phyloP scores from a whole-genome alignment of 2,797 vertebrate species.

The Betta splendens region DNA sequence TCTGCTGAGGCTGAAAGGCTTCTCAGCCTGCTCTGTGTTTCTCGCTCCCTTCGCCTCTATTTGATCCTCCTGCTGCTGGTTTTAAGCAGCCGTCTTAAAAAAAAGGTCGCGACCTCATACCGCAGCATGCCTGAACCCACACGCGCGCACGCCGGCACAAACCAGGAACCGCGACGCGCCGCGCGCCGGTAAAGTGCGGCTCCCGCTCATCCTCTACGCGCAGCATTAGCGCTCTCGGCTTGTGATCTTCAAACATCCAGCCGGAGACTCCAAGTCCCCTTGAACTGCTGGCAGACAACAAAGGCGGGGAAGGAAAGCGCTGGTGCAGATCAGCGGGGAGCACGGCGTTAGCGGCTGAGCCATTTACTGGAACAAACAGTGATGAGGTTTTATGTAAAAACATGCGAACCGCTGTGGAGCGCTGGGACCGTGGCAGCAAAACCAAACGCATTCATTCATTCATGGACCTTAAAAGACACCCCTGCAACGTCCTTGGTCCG shows the following conservation, averaged over 20 bases:
- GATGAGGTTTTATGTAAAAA: conserved; percentile 10
- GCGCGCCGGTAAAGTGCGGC: conserved; percentile 17
- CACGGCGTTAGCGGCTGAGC: conserved; percentile 6
- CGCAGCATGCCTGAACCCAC: conserved; percentile 48
- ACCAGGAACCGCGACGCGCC: conserved; percentile 29
- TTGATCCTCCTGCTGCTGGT: conserved; percentile 69
- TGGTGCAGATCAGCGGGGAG: conserved; percentile 22
- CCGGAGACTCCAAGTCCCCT: conserved; percentile 35
- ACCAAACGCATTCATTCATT: conserved; percentile 2
- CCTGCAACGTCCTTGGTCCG: too few relatives aligned
- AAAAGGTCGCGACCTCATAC: conserved; percentile 62
- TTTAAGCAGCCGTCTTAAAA: conserved; percentile 65
- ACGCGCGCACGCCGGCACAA: conserved; percentile 26
- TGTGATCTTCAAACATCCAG: conserved; percentile 39
- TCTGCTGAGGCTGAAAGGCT: conserved; percentile 68
- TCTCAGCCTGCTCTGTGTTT: conserved; percentile 61
- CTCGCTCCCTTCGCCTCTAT: conserved; percentile 48
- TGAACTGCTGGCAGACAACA: conserved; percentile 32
- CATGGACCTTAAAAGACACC: too few relatives aligned
- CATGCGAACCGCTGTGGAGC: conserved; percentile 2
- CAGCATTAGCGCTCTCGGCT: conserved; percentile 37
- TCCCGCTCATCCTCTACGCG: conserved; percentile 47
- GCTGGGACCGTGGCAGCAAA: background rate
- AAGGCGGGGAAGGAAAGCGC: conserved; percentile 18
- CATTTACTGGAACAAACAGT: conserved; percentile 27